These are phyloP conservation scores for Syngnathus acus DNA, from an alignment of 2,797 vertebrate genomes.

Conservation along the genomic window DNA sequence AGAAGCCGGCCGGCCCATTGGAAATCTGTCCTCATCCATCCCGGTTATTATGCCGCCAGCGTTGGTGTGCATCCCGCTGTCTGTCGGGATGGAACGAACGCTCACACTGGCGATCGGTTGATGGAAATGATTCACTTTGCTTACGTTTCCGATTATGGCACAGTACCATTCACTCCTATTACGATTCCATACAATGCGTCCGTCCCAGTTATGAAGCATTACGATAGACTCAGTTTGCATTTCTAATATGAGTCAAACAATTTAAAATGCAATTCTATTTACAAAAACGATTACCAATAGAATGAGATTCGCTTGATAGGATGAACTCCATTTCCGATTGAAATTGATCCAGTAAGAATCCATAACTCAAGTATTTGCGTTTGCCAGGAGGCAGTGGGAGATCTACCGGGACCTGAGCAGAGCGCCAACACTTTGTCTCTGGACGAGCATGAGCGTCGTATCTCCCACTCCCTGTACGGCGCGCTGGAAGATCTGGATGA, in stretches of 20 bases:
- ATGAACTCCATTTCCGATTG: too few relatives aligned
- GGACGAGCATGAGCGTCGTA: constrained; percentile 87
- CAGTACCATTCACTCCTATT: not conserved
- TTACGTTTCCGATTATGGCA: not conserved
- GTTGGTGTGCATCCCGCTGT: constrained; percentile 21
- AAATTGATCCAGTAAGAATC: not conserved
- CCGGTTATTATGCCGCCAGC: constrained; percentile 25
- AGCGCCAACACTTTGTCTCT: constrained; percentile 70
- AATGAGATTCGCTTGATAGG: too few relatives aligned
- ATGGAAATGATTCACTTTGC: not conserved
- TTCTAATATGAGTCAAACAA: too few relatives aligned
- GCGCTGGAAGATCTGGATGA: constrained; percentile 86
- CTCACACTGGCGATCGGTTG: not conserved
- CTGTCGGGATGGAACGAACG: not conserved
- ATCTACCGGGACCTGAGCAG: constrained; percentile 75
- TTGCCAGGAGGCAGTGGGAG: constrained; percentile 73
- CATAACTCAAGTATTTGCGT: not conserved
- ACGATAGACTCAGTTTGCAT: too few relatives aligned
- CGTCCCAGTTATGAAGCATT: not conserved
- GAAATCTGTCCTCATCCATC: constrained; percentile 53
- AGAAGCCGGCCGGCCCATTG: constrained; percentile 24
- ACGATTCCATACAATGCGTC: not conserved
- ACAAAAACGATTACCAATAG: too few relatives aligned
- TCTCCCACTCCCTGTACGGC: constrained; percentile 87
- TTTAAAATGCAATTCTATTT: too few relatives aligned